Base-by-base conservation (phyloP, 1,140 invertebrate genomes). In the Aricia agestis region DNA sequence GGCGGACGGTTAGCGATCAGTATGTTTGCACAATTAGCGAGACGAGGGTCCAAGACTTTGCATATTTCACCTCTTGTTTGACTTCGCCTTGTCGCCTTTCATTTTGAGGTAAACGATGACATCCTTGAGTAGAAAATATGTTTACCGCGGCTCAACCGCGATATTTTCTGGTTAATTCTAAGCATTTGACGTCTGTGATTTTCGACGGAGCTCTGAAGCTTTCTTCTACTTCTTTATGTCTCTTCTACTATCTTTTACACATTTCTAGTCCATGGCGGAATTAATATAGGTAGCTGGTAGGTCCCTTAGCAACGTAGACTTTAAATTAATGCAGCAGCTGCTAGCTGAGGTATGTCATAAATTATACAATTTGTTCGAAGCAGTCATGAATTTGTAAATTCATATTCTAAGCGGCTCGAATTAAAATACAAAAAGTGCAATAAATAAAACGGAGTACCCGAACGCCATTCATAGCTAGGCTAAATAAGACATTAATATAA, bases 401-500 rank as follows among this genome's bases (percentile, higher is more conserved):
- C 36, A 36, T 52, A 52, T 52, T 52, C 45, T 52, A 52, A 52
- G 2, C 36, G 36, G 13, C 13, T 4, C 45, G 45, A 52, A 52
- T 52, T 52, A 52, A 52, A 13, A 52, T 52, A 52, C 45, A 52
- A 52, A 52, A 52, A 52, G 45, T 52, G 45, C 45, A 52, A 11
- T 36, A 36, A 36, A 36, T 36, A 36, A 36, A 36, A 36, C 6
- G 36, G 0, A 36, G 9, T 6, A 36, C 45, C 41, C 45, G 45
- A 52, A 52, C 13, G 45, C 18, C 17, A 63, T 63, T 63, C 59
- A 63, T 19, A 63, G 59, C 9, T 52, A 15, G 10, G 9, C 19
- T 25, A 63, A 63, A 63, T 19, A 63, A 63, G 59, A 63, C 59
- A 63, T 63, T 63, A 63, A 63, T 63, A 63, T 18, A 61, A 63